A percentile compares a stretch with the other conserved stretches of the same genome.
Evolutionary conservation across 2,888 invertebrate genomes (phyloP).

Genomic region (Tetranychus piercei): DNA sequence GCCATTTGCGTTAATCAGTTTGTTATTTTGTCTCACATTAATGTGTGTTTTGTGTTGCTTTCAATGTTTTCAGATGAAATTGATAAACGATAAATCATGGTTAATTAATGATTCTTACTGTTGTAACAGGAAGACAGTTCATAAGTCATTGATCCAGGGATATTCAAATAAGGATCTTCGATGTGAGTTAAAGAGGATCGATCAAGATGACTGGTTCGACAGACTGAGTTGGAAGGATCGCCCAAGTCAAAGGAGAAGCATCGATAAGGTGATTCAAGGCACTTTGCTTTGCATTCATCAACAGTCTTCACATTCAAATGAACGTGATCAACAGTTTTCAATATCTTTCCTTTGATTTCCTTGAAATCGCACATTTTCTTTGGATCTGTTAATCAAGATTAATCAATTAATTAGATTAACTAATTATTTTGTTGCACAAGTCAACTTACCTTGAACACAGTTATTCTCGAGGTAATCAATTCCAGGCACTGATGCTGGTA

Average conservation of each 20-base stretch:
- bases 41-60: too few relatives aligned
- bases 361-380: conserved; percentile 83
- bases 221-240: conserved; percentile 79
- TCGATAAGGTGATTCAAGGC: conserved; percentile 48
- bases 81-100: not conserved
- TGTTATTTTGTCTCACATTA: too few relatives aligned
- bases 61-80: not conserved
- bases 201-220: conserved; percentile 75
- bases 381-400: conserved; percentile 42
- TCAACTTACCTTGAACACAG: conserved; percentile 31
- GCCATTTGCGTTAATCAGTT: too few relatives aligned
- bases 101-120: conserved; percentile 32
- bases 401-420: not conserved
- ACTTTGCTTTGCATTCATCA: conserved; percentile 70
- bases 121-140: conserved; percentile 84
- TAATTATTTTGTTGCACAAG: not conserved
- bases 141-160: conserved; percentile 74
- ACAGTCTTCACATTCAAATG: conserved; percentile 61
- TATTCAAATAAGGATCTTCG: conserved; percentile 37
- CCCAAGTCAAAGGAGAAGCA: conserved; percentile 87
- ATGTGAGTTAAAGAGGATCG: conserved; percentile 58
- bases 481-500: conserved; percentile 16
- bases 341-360: conserved; percentile 51
- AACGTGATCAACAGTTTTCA: conserved; percentile 82
- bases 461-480: conserved; percentile 36